Conservation (phyloP, 2,113 vertebrate species). For the Periophthalmodon schlosseri region DNA sequence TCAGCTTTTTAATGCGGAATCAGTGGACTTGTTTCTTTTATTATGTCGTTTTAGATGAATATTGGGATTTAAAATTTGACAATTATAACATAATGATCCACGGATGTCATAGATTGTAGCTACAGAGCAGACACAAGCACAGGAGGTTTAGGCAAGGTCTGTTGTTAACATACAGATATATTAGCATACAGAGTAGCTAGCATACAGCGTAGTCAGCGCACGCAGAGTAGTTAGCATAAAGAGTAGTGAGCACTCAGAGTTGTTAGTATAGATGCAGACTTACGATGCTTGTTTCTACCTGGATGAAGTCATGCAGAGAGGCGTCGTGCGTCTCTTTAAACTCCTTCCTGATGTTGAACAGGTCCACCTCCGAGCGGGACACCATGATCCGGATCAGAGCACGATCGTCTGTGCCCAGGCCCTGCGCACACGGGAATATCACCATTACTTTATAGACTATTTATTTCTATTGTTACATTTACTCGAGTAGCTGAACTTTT, state of each 20-base stretch:
- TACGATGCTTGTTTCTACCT: slow-evolving; percentile 85
- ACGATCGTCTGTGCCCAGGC: slow-evolving; percentile 91
- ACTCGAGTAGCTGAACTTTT: too few species aligned
- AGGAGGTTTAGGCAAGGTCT: neutral
- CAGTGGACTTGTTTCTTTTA: too few species aligned
- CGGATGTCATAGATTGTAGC: too few species aligned
- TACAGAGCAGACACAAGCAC: too few species aligned
- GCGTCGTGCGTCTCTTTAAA: slow-evolving; percentile 89
- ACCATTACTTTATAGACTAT: too few species aligned
- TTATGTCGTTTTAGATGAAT: too few species aligned
- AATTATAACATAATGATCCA: too few species aligned
- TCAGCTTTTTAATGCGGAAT: too few species aligned
- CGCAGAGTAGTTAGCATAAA: slow-evolving; percentile 5
- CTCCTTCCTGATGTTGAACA: slow-evolving; percentile 90
- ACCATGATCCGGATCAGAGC: slow-evolving; percentile 93
- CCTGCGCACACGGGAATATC: slow-evolving; percentile 69
- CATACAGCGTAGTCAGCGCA: too few species aligned
- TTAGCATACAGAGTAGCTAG: too few species aligned
- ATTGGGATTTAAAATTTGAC: too few species aligned
- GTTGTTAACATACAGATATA: slow-evolving; percentile 1
- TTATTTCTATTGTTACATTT: too few species aligned
- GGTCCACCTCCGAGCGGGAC: slow-evolving; percentile 89
- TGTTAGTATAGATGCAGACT: slow-evolving; percentile 63
- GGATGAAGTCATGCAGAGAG: slow-evolving; percentile 90
- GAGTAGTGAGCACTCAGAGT: neutral